Base-by-base conservation (phyloP, 2,888 invertebrate genomes). In the Andrena haemorrhoa region DNA sequence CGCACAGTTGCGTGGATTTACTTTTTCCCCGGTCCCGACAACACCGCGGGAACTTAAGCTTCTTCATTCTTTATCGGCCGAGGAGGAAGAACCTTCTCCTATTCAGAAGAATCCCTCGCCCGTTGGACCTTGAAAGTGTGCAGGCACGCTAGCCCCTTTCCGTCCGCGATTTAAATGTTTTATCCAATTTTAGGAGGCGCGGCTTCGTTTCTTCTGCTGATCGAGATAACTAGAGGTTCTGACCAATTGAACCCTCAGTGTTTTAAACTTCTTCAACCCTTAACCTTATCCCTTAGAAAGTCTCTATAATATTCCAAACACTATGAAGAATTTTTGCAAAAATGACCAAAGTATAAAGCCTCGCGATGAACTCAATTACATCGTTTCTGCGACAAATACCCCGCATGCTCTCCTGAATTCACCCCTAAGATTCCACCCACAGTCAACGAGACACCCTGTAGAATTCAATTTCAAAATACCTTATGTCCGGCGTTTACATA, bases 1-100 rank as follows among this genome's bases (percentile, higher is more conserved):
- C 60, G 65, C 69, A 74, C 65, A 29, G 35, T 71, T 66, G 82
- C 83, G 77, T 65, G 70, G 58, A 72, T 78, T 71, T 72, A 61
- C 65, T 74, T 49, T 53, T 41, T 63, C 41, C 26, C 47, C 20
- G 20, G 56, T 26, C 41, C 41, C 35, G 23, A 12, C 66, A 29
- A 41, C 41, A 41, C 41, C 41, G 41, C 41, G 41, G 41, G 41
- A 41, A 41, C 41, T 73, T n/a, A 80, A 56, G 10, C 72, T 78
- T 84, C 61, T 58, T 53, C 53, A 56, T 75, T 71, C 35, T 33
- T 16, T 63, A 70, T 31, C 23, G 60, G 76, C 71, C 53, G 69
- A 12, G 16, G 41, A 41, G 41, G 4, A 23, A 47, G 41, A 51
- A 33, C 56, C 53, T 75, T 70, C 58, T 8, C 29, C 56, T 65